Conservation (phyloP, 2,888 invertebrate species). For the Pimpla rufipes region DNA sequence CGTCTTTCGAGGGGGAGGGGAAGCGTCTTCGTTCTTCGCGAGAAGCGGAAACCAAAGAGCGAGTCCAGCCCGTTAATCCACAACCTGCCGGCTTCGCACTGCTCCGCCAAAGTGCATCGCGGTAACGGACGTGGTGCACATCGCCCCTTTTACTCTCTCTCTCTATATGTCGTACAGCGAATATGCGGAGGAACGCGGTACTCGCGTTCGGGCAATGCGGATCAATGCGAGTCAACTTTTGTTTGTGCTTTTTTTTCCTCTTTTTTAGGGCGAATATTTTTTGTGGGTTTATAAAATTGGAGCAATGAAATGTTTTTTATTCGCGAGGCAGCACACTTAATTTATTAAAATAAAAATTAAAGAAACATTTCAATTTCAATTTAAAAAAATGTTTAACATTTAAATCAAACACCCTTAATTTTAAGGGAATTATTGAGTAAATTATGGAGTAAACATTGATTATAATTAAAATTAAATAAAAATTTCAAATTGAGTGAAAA, state of each 20-base stretch:
- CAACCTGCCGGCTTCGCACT: constrained; percentile 1
- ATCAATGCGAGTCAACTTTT: not conserved
- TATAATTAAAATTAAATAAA: no score
- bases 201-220: not conserved
- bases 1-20: not conserved
- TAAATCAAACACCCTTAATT: no score
- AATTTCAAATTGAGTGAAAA: not conserved
- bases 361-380: no score
- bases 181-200: constrained; percentile 42
- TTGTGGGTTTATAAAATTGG: not conserved
- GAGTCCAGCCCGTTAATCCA: constrained; percentile 30
- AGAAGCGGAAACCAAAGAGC: no score
- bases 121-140: constrained; percentile 17
- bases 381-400: no score
- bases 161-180: constrained; percentile 29
- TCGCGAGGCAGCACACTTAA: not conserved
- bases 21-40: constrained; percentile 48
- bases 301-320: not conserved
- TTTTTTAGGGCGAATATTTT: not conserved
- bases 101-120: constrained; percentile 42
- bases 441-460: no score
- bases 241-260: not conserved
- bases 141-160: constrained; percentile 36
- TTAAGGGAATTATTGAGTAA: no score
- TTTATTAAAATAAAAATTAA: no score